Percentiles rank a stretch among this genome's conserved stretches.
phyloP scores from a whole-genome alignment of 1,140 invertebrate species.

The Meloidogyne hapla region DNA sequence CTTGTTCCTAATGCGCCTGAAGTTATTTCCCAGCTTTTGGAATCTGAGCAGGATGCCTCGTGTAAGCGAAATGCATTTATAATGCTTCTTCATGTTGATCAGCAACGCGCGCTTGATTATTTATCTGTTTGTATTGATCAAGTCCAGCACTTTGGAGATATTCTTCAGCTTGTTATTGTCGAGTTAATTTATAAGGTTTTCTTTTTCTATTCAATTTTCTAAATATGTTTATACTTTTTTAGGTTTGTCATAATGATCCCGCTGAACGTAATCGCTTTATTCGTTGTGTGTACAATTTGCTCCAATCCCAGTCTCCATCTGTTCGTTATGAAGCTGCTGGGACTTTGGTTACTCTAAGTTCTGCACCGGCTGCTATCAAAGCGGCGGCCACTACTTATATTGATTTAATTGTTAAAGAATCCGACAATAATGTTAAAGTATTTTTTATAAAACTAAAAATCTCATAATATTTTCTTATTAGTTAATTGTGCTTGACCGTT shows the following conservation, averaged over 20 bases:
- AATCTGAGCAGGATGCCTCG: conserved; percentile 95
- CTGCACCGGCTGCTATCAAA: conserved; percentile 92
- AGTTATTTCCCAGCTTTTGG: conserved; percentile 87
- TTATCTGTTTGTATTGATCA: conserved; percentile 86
- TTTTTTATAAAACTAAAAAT: neutral
- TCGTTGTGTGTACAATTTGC: conserved; percentile 92
- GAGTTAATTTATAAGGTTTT: conserved; percentile 96
- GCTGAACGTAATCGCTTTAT: conserved; percentile 92
- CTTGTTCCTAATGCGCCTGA: conserved; percentile 97
- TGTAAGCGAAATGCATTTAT: conserved; percentile 98
- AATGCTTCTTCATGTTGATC: conserved; percentile 94
- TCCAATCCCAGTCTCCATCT: conserved; percentile 91
- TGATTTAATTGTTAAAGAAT: conserved; percentile 95
- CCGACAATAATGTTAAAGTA: conserved; percentile 96
- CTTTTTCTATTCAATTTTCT: neutral
- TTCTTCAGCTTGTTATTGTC: conserved; percentile 95
- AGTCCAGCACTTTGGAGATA: conserved; percentile 86
- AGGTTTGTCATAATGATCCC: conserved; percentile 96
- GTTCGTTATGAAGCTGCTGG: conserved; percentile 98
- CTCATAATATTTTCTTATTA: conserved; percentile 21
- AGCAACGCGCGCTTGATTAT: conserved; percentile 80
- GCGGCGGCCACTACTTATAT: conserved; percentile 96
- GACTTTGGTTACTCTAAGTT: conserved; percentile 96
- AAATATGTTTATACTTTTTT: conserved; percentile 23
- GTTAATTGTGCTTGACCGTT: conserved; percentile 88